These are phyloP conservation scores for Phalloptychus januarius DNA, from an alignment of 2,797 vertebrate species.

Conservation along the genomic window DNA sequence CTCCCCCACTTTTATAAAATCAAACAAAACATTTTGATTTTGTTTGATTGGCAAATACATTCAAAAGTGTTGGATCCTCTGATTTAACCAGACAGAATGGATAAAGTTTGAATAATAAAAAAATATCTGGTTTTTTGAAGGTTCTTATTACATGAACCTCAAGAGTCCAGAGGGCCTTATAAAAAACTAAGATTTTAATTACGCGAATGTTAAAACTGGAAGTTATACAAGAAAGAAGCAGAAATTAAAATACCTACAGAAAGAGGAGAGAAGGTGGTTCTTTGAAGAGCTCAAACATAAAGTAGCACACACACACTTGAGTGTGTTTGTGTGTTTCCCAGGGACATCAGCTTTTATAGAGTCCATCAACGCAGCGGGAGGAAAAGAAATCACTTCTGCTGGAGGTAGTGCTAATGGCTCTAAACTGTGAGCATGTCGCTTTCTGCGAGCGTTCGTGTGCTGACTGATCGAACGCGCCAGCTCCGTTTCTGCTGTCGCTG, in stretches of 20 bases:
- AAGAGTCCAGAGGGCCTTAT: too few species aligned
- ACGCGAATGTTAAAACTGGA: background rate
- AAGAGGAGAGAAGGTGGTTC: background rate
- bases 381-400: constrained; percentile 59
- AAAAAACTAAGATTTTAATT: background rate
- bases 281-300: constrained; percentile 18
- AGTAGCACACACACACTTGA: background rate
- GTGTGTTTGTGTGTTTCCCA: constrained; percentile 24
- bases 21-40: too few species aligned
- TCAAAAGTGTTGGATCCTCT: too few species aligned
- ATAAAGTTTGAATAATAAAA: too few species aligned
- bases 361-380: constrained; percentile 70
- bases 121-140: too few species aligned
- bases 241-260: background rate
- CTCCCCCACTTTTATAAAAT: too few species aligned
- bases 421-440: constrained; percentile 32
- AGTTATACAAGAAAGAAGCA: background rate
- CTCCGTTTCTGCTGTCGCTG: constrained; percentile 68
- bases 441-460: constrained; percentile 5
- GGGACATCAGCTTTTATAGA: constrained; percentile 42
- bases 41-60: too few species aligned
- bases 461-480: constrained; percentile 68
- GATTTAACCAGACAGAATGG: too few species aligned
- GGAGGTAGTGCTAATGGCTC: constrained; percentile 67
- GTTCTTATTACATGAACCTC: too few species aligned